Percentiles rank a stretch among this genome's conserved stretches.
phyloP scores from a whole-genome alignment of 2,888 invertebrate genomes.

The Tryphoninae sp. region DNA sequence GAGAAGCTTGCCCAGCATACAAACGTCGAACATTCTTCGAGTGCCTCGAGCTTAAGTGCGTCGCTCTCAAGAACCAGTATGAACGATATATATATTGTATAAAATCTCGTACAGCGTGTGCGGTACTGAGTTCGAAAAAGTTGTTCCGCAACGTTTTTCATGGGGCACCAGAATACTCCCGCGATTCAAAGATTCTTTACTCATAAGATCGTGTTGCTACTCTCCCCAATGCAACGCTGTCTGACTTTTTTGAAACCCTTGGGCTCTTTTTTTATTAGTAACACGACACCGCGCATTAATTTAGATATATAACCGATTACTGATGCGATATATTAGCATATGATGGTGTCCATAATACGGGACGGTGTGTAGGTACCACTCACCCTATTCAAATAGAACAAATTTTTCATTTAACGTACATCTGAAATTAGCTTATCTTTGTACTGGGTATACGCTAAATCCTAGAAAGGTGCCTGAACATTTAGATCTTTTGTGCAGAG shows the following conservation, averaged over 20 bases:
- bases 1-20: constrained; percentile 32
- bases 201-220: constrained; percentile 44
- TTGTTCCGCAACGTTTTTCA: constrained; percentile 41
- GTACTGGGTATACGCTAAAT: too few species aligned
- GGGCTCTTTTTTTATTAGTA: background rate
- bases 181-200: constrained; percentile 45
- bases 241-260: background rate
- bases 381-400: too few species aligned
- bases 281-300: background rate
- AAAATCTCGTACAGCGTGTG: constrained; percentile 50
- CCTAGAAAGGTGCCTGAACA: too few species aligned
- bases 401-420: too few species aligned
- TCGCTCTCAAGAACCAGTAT: constrained; percentile 53
- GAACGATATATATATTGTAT: constrained; percentile 31
- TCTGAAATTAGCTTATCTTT: too few species aligned
- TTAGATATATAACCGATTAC: background rate
- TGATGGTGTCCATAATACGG: too few species aligned
- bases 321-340: too few species aligned
- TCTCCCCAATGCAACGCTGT: background rate
- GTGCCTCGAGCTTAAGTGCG: constrained; percentile 62
- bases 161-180: background rate
- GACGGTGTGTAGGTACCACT: too few species aligned
- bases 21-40: constrained; percentile 60
- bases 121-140: constrained; percentile 52
- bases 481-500: too few species aligned